Base-by-base conservation (phyloP, 2,888 invertebrate genomes). In the Diloba caeruleocephala region DNA sequence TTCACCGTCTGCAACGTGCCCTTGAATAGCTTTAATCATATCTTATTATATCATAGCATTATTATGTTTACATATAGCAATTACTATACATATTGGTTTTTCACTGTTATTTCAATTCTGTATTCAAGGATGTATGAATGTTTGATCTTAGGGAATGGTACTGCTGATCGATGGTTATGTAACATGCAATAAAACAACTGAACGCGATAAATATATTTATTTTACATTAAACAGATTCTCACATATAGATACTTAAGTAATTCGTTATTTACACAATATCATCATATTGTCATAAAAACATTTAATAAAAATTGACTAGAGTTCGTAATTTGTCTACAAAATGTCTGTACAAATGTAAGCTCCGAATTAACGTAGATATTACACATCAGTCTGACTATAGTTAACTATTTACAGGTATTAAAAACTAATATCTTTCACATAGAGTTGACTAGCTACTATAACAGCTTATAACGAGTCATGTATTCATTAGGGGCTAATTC, bases 301-400 rank as follows among this genome's bases (percentile, higher is more conserved):
- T 88, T 87, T 73, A 90, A 87, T 89, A 87, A 86, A 92, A 92
- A 92, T 92, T 92, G 91, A 92, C 92, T 92, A 92, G 84, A 85
- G 74, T 82, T 86, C 81, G 82, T 82, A 84, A 74, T 79, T 77
- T 91, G 89, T 85, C 90, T 90, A 91, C 88, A 89, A 83, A 84
- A 86, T 81, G 64, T 90, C 90, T 91, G 81, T 91, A 92, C 90
- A 91, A 80, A 85, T 82, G 74, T 91, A 91, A 91, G 92, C 91
- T 92, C 91, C 82, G 83, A 87, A 88, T 82, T 85, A 89, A 83
- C 84, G 70, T 82, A 83, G 81, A 85, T 83, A 87, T 85, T 85
- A 80, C 59, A 86, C 80, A 84, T 90, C 90, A 88, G 88, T 90
- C 91, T 76, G 85, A 85, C 88, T 90, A 89, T 59, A 82, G 66